Conservation (phyloP, 2,113 vertebrate species). For the Panthera leo region DNA sequence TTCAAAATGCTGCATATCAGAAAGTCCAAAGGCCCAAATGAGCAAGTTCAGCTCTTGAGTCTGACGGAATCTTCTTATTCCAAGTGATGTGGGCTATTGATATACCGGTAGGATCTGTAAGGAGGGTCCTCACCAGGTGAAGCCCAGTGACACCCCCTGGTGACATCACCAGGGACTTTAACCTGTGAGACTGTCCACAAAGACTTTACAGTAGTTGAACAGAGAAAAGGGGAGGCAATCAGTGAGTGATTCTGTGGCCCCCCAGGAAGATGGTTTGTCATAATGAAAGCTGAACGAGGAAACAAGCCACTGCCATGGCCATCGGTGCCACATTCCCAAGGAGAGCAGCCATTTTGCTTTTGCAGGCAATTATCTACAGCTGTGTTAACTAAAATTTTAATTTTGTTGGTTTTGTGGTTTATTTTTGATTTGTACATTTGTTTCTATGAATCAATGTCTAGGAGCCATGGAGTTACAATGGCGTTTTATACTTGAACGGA, state of each 20-base stretch:
- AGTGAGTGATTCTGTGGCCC: too few relatives aligned
- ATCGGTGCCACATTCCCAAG: fast-evolving
- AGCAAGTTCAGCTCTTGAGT: background rate
- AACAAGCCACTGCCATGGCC: fast-evolving
- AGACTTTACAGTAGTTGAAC: background rate
- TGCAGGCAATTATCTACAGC: background rate
- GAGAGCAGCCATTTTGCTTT: background rate
- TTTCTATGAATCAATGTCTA: background rate
- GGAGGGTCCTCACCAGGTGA: background rate
- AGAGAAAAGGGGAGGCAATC: background rate
- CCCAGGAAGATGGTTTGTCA: fast-evolving
- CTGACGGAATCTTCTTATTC: background rate
- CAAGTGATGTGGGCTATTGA: background rate
- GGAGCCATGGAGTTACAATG: background rate
- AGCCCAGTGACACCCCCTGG: background rate
- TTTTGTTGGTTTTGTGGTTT: background rate
- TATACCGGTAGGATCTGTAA: background rate
- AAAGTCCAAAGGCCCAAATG: background rate
- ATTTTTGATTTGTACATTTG: background rate
- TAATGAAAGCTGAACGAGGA: background rate
- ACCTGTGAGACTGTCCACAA: background rate
- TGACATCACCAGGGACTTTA: background rate
- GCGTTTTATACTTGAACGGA: background rate
- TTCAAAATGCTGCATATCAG: background rate
- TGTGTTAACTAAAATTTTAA: background rate